Conservation (phyloP, 2,113 vertebrate genomes). For the Ahaetulla prasina region DNA sequence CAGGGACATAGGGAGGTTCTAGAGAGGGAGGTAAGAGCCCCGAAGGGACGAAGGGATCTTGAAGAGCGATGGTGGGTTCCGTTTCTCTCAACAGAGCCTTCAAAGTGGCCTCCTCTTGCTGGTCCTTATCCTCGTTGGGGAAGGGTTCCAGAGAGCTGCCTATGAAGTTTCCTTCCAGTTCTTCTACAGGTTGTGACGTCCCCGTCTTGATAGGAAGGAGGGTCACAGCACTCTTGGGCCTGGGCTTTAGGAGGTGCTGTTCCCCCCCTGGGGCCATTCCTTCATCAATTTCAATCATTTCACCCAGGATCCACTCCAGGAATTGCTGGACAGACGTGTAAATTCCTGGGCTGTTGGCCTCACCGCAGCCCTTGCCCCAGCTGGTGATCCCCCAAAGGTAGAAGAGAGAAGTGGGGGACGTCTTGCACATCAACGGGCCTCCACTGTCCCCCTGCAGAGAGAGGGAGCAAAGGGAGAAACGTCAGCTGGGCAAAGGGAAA, state of each 20-base stretch:
- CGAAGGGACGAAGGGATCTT: not conserved
- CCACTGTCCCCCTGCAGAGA: conserved; percentile 73
- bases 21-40: not conserved
- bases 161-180: not conserved
- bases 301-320: conserved; percentile 59
- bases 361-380: conserved; percentile 70
- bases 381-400: conserved; percentile 74
- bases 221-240: not conserved
- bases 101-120: not conserved
- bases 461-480: not conserved
- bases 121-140: accelerated
- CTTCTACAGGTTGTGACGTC: not conserved
- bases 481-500: not conserved
- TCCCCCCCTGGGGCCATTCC: not conserved
- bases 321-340: conserved; percentile 65
- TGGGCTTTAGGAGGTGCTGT: accelerated
- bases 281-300: conserved; percentile 16
- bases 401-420: conserved; percentile 49
- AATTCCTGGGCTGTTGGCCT: conserved; percentile 65
- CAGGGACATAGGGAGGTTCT: not conserved
- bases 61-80: not conserved
- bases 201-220: not conserved
- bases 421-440: conserved; percentile 76
- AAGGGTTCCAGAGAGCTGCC: not conserved
- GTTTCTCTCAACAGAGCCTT: not conserved